A percentile compares a stretch with the other conserved stretches of the same genome.
Conservation (phyloP, 2,888 invertebrate species). For the Leptinotarsa haldemani region DNA sequence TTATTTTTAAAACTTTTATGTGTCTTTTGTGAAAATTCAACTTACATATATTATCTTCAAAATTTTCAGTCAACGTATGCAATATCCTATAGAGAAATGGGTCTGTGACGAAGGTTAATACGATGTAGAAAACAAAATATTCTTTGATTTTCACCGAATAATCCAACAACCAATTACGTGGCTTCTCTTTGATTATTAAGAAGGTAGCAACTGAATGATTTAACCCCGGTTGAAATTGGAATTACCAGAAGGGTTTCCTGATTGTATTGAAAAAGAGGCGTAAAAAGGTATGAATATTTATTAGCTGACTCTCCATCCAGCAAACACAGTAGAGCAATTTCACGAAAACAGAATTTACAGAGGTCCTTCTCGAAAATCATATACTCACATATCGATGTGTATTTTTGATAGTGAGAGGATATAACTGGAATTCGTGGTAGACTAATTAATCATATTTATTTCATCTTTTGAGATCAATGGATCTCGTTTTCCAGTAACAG, state of each 20-base stretch:
- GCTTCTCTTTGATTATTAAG: slow-evolving; percentile 16
- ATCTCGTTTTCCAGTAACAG: too few species aligned
- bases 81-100: too few species aligned
- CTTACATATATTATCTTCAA: too few species aligned
- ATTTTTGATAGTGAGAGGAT: background rate
- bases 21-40: too few species aligned
- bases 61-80: too few species aligned
- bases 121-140: background rate
- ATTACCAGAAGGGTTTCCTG: slow-evolving; percentile 19
- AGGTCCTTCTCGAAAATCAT: background rate
- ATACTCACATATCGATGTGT: background rate
- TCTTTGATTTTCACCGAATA: background rate
- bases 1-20: too few species aligned
- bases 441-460: background rate
- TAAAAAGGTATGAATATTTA: slow-evolving; percentile 18
- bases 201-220: slow-evolving; percentile 13
- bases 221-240: slow-evolving; percentile 14
- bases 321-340: background rate
- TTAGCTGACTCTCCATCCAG: slow-evolving; percentile 3
- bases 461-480: background rate
- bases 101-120: background rate
- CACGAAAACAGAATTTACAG: background rate
- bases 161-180: background rate
- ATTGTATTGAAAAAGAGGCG: slow-evolving; percentile 15
- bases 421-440: too few species aligned